These are phyloP conservation scores for Eira barbara DNA, from an alignment of 2,113 vertebrate species.

Conservation along the genomic window DNA sequence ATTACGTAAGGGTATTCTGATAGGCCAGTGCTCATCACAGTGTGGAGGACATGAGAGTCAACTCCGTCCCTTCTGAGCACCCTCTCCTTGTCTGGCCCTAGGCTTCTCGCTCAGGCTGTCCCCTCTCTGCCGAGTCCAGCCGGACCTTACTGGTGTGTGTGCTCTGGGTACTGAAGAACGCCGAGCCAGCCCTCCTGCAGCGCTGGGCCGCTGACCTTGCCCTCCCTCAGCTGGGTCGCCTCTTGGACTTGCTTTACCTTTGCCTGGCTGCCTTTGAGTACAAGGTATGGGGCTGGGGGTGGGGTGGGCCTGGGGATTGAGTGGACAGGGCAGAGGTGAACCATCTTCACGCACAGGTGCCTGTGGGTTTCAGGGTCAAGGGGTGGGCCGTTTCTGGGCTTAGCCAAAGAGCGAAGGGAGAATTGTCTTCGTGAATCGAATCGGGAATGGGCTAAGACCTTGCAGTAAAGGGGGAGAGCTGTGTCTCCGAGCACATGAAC, in stretches of 20 bases:
- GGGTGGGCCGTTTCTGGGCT: not conserved
- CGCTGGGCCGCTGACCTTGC: constrained; percentile 90
- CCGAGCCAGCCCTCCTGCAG: constrained; percentile 87
- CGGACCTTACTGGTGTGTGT: constrained; percentile 91
- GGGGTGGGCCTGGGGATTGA: not conserved
- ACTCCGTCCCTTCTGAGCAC: not conserved
- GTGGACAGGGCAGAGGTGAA: not conserved
- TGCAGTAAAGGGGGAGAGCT: too few relatives aligned
- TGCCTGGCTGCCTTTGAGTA: constrained; percentile 93
- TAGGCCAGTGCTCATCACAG: not conserved
- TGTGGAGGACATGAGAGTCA: not conserved
- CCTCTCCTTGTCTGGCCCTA: constrained; percentile 59
- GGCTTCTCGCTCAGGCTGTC: constrained; percentile 85
- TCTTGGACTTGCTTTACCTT: constrained; percentile 91
- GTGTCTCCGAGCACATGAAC: not conserved
- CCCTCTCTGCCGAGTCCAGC: constrained; percentile 90
- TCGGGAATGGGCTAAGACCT: not conserved
- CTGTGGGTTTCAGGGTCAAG: not conserved
- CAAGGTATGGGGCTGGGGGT: constrained; percentile 82
- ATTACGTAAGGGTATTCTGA: fast-evolving
- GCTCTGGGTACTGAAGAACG: constrained; percentile 94
- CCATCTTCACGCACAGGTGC: not conserved
- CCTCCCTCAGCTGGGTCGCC: constrained; percentile 89
- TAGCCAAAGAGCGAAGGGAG: not conserved
- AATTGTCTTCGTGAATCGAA: not conserved